Evolutionary conservation across 2,888 invertebrate species (phyloP).

Genomic region (Synanthedon myopaeformis): DNA sequence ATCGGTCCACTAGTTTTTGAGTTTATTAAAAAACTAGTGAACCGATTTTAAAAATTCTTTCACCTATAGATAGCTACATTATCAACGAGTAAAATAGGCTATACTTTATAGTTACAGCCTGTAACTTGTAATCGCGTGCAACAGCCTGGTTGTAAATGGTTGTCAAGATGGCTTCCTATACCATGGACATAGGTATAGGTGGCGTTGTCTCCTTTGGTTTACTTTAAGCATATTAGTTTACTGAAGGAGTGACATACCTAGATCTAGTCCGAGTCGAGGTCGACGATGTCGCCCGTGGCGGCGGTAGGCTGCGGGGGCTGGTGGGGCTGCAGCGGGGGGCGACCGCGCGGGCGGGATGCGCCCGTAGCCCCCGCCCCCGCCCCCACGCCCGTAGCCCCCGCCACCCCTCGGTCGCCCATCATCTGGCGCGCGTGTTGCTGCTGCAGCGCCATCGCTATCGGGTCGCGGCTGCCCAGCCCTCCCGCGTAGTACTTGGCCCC

Average conservation of each 20-base stretch:
- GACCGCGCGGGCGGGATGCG: constrained; percentile 10
- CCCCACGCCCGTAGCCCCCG: constrained; percentile 18
- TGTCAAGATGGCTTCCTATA: too few relatives aligned
- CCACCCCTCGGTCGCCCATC: constrained; percentile 20
- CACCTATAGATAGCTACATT: too few relatives aligned
- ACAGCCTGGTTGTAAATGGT: too few relatives aligned
- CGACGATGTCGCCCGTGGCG: constrained; percentile 47
- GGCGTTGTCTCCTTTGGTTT: too few relatives aligned
- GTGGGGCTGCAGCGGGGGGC: constrained; percentile 22
- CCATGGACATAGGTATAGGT: too few relatives aligned
- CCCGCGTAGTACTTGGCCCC: constrained; percentile 65
- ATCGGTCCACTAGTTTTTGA: too few relatives aligned
- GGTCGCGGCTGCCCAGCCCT: constrained; percentile 65
- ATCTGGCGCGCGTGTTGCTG: constrained; percentile 60
- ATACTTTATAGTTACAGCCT: too few relatives aligned
- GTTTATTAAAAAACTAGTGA: too few relatives aligned
- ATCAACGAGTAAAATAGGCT: too few relatives aligned
- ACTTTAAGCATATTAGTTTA: too few relatives aligned
- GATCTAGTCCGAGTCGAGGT: constrained; percentile 24
- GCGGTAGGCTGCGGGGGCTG: constrained; percentile 24
- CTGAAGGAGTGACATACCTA: neutral
- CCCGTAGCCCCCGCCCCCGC: constrained; percentile 3
- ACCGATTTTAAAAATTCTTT: too few relatives aligned
- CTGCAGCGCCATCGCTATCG: constrained; percentile 61
- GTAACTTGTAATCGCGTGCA: too few relatives aligned